Evolutionary conservation across 2,113 vertebrate genomes (phyloP).

Genomic region (Psittacula cyanocephala): DNA sequence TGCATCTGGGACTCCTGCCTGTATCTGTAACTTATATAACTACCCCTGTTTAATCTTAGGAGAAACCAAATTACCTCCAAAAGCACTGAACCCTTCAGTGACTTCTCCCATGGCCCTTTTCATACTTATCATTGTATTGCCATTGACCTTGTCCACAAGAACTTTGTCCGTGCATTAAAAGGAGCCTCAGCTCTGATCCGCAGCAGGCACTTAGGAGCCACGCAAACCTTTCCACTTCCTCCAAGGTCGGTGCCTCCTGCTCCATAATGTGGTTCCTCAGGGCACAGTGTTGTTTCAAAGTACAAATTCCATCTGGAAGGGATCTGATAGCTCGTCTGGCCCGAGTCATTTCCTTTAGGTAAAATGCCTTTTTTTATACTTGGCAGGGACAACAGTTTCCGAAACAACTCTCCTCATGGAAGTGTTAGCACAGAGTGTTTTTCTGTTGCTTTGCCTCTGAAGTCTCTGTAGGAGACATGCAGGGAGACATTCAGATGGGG

Average conservation of each 20-base stretch:
- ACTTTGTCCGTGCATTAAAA: not conserved
- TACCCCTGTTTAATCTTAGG: not conserved
- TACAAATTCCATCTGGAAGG: constrained; percentile 28
- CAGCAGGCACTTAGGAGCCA: not conserved
- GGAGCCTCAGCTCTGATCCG: not conserved
- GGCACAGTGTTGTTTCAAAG: constrained; percentile 36
- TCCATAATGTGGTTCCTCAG: not conserved
- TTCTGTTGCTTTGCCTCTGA: not conserved
- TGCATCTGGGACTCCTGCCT: not conserved
- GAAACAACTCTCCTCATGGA: not conserved
- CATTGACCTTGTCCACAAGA: not conserved
- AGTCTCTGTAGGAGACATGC: not conserved
- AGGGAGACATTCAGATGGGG: not conserved
- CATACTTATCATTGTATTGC: not conserved
- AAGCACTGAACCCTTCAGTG: not conserved
- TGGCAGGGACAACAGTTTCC: not conserved
- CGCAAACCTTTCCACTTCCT: constrained; percentile 40
- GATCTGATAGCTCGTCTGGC: constrained; percentile 17
- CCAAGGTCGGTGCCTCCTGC: constrained; percentile 8
- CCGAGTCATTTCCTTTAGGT: constrained; percentile 38
- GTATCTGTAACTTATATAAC: not conserved
- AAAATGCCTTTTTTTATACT: not conserved
- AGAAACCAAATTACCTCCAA: not conserved
- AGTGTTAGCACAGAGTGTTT: not conserved
- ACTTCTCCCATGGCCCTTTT: not conserved